Evolutionary conservation across 2,888 invertebrate species (phyloP).

Genomic region (Epistrophella euchroma): DNA sequence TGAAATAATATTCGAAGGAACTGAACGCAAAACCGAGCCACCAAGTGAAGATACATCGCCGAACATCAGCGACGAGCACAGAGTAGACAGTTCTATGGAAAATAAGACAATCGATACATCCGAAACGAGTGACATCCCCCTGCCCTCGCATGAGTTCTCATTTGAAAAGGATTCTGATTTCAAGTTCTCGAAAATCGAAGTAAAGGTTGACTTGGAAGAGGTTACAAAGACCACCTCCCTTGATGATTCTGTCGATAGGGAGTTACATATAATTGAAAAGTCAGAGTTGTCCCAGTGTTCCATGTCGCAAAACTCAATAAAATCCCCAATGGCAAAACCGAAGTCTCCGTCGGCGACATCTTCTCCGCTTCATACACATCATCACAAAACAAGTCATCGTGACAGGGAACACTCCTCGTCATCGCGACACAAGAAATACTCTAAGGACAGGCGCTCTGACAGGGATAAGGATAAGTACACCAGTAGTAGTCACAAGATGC

Average conservation of each 20-base stretch:
- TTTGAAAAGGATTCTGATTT: slow-evolving; percentile 65
- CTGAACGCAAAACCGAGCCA: slow-evolving; percentile 61
- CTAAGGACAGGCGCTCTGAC: slow-evolving; percentile 69
- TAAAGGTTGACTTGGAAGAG: slow-evolving; percentile 59
- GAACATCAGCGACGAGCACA: slow-evolving; percentile 55
- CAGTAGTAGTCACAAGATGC: slow-evolving; percentile 73
- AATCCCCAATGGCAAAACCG: slow-evolving; percentile 27
- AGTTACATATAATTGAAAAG: slow-evolving; percentile 65
- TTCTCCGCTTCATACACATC: slow-evolving; percentile 20
- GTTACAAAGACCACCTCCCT: slow-evolving; percentile 56
- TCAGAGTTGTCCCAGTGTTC: slow-evolving; percentile 70
- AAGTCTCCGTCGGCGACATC: slow-evolving; percentile 61
- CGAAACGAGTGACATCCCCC: slow-evolving; percentile 47
- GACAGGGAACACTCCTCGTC: slow-evolving; percentile 71
- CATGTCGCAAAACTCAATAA: slow-evolving; percentile 50
- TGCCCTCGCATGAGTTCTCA: slow-evolving; percentile 56
- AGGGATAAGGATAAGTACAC: slow-evolving; percentile 71
- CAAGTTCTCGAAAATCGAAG: slow-evolving; percentile 65
- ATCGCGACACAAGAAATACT: slow-evolving; percentile 80
- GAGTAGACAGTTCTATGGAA: slow-evolving; percentile 41
- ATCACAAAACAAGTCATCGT: slow-evolving; percentile 50
- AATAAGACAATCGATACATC: slow-evolving; percentile 47
- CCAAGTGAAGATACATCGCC: slow-evolving; percentile 59
- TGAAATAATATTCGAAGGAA: slow-evolving; percentile 83
- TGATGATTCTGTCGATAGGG: slow-evolving; percentile 62